Percentiles rank a stretch among this genome's conserved stretches.
These are phyloP conservation scores for Amphilophus citrinellus DNA, from an alignment of 2,113 vertebrate genomes.

Conservation along the genomic window DNA sequence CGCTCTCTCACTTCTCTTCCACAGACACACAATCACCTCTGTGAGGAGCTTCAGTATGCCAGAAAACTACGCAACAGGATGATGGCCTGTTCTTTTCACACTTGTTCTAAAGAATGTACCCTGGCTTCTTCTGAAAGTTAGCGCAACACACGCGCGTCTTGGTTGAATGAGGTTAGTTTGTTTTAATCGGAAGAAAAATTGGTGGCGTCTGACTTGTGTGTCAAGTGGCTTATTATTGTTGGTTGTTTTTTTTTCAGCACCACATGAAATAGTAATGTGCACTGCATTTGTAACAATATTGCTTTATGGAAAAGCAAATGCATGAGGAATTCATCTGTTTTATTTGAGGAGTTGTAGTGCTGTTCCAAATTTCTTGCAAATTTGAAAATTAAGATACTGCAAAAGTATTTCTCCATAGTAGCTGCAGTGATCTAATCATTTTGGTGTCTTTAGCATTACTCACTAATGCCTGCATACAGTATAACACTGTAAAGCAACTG, in stretches of 20 bases:
- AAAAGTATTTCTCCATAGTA: no score
- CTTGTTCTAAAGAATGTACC: conserved; percentile 66
- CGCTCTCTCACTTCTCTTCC: conserved; percentile 71
- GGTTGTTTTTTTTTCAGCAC: conserved; percentile 22
- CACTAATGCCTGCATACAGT: not conserved
- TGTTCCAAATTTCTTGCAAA: conserved; percentile 2
- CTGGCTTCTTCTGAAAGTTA: conserved; percentile 56
- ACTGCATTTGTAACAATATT: conserved; percentile 14
- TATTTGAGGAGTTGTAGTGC: conserved; percentile 15
- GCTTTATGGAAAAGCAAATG: conserved; percentile 16
- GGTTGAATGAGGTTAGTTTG: conserved; percentile 52
- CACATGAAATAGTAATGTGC: conserved; percentile 16
- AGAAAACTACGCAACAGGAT: conserved; percentile 68
- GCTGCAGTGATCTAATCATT: no score
- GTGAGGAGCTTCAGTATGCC: conserved; percentile 67
- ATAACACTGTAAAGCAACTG: conserved; percentile 1
- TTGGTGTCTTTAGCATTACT: not conserved
- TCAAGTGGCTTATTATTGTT: conserved; percentile 47
- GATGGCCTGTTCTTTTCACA: conserved; percentile 68
- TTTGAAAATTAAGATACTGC: not conserved
- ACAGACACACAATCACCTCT: conserved; percentile 70
- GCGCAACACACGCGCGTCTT: conserved; percentile 41
- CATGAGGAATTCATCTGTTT: not conserved
- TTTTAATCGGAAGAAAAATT: conserved; percentile 32
- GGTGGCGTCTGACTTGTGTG: conserved; percentile 30